Evolutionary conservation across 2,797 vertebrate species (phyloP).

Genomic region (Chaetodon trifasciatus): DNA sequence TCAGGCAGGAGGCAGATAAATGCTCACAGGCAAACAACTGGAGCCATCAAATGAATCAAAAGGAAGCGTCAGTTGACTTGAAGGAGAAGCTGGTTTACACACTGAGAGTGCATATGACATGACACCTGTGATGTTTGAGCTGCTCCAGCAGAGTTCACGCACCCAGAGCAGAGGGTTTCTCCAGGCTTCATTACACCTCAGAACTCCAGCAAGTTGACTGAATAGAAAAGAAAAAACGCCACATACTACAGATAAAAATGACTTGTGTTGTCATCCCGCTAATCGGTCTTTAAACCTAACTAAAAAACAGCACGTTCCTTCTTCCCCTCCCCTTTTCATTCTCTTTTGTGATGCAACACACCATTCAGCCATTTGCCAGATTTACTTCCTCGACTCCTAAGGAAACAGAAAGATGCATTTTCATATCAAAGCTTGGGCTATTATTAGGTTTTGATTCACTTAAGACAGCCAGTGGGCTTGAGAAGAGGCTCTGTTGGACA

Average conservation of each 20-base stretch:
- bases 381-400: slow-evolving; percentile 42
- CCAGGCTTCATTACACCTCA: slow-evolving; percentile 15
- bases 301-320: neutral
- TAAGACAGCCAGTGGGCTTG: slow-evolving; percentile 30
- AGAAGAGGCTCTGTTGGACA: slow-evolving; percentile 24
- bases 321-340: neutral
- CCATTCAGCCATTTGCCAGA: slow-evolving; percentile 36
- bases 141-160: slow-evolving; percentile 47
- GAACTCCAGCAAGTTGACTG: neutral
- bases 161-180: slow-evolving; percentile 25
- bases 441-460: slow-evolving; percentile 68
- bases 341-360: slow-evolving; percentile 18
- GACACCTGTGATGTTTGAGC: slow-evolving; percentile 38
- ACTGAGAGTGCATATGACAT: neutral
- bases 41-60: neutral
- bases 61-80: neutral
- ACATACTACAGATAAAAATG: neutral
- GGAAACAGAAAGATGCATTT: slow-evolving; percentile 60
- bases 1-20: neutral
- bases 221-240: neutral
- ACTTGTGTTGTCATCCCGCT: neutral
- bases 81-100: neutral
- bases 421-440: slow-evolving; percentile 63
- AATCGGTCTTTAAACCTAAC: neutral
- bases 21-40: too few species aligned